Evolutionary conservation across 2,113 vertebrate genomes (phyloP), one percentile per base, ranked within the genome.

Genomic region (Cardinalis cardinalis): DNA sequence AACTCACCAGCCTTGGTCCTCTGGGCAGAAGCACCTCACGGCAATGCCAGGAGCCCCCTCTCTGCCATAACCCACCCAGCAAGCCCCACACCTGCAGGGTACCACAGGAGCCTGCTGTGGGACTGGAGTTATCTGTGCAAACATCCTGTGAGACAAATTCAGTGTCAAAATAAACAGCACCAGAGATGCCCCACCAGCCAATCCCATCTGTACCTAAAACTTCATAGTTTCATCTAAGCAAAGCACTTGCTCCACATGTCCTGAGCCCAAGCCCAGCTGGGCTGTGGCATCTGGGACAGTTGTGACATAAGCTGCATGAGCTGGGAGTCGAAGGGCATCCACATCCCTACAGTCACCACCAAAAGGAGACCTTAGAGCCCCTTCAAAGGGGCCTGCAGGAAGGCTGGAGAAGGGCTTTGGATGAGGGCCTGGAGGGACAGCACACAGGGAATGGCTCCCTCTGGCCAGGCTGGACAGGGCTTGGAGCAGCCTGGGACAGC

Each of bases 381-480:
- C 41, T 63, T 46, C 8, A 14, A 53, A 19, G 24, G 10, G 38
- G 28, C n/a, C 32, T 16, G 4, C 46, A 69, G n/a, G 12, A 86
- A 29, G 5, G 40, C n/a, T 61, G 55, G 40, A 69, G 28, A 53
- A 18, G 28, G 28, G 20, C 55, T 76, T 23, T 21, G 63, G 15
- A 19, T 8, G 14, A 41, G 43, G 25, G 34, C 1, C 4, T 36
- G 48, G 16, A 61, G 29, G 6, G 28, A n/a, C 28, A 77, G n/a
- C 3, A 40, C 28, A 17, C 23, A 3, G 3, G 10, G 15, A 46
- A 55, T 10, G 9, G n/a, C 48, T 53, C 19, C 55, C 55, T 46
- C 1, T 25, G n/a, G 14, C 41, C 49, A 56, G 40, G n/a, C 0
- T 53, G 48, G 64, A 21, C 0, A 0, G 58, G 34, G 20, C 10